Evolutionary conservation across 2,888 invertebrate species (phyloP).

Genomic region (Drosophila paramelanica): DNA sequence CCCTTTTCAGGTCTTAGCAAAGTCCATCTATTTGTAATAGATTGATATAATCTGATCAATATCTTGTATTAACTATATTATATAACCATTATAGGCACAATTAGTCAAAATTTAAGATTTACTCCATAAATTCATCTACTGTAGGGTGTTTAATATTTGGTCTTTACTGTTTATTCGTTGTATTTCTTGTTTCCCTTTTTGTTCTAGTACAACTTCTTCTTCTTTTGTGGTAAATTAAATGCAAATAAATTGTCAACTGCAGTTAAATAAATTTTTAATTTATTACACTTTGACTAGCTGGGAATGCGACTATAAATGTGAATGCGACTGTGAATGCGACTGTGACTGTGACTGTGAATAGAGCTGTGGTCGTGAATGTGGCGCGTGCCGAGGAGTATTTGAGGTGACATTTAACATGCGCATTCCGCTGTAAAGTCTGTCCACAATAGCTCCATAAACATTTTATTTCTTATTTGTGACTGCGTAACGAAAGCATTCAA

Average conservation of each 20-base stretch:
- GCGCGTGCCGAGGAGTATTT: conserved; percentile 15
- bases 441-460: background rate
- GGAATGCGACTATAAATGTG: conserved; percentile 18
- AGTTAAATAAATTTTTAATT: conserved; percentile 80
- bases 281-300: conserved; percentile 66
- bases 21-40: too few species aligned
- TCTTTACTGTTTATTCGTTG: background rate
- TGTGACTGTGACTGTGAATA: conserved; percentile 8
- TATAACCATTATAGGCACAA: too few species aligned
- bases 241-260: conserved; percentile 81
- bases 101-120: too few species aligned
- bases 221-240: conserved; percentile 78
- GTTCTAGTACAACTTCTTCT: conserved; percentile 5
- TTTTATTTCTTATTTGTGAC: background rate
- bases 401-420: conserved; percentile 10
- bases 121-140: background rate
- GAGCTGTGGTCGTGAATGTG: conserved; percentile 15
- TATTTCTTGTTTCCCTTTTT: conserved; percentile 6
- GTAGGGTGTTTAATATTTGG: background rate
- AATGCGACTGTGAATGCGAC: conserved; percentile 5
- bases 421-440: background rate
- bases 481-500: background rate
- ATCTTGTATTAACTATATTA: too few species aligned
- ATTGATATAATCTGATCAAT: too few species aligned
- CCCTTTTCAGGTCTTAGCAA: too few species aligned